Percentiles rank a stretch among this genome's conserved stretches.
These are phyloP conservation scores for Penelope pileata DNA, from an alignment of 2,113 vertebrate genomes.

Conservation along the genomic window DNA sequence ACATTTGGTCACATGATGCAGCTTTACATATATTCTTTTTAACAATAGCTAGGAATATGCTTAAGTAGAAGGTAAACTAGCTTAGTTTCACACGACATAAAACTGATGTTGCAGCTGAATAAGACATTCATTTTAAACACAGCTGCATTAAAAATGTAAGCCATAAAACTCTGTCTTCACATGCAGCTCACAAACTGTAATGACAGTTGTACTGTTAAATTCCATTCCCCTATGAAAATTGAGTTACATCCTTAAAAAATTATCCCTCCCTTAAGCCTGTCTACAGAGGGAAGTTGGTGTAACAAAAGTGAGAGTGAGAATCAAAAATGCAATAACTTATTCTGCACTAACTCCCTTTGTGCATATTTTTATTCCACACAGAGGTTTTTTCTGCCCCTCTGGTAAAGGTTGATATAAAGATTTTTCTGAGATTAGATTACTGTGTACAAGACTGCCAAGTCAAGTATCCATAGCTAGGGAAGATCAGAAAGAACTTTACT, in stretches of 20 bases:
- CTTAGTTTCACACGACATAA: conserved; percentile 25
- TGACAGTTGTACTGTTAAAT: conserved; percentile 38
- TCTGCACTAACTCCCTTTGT: neutral
- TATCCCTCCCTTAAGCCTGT: conserved; percentile 20
- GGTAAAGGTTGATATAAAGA: neutral
- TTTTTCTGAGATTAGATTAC: neutral
- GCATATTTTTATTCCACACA: neutral
- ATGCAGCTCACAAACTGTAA: conserved; percentile 29
- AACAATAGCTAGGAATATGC: neutral
- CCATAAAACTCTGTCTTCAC: conserved; percentile 43
- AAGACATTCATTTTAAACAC: conserved; percentile 21
- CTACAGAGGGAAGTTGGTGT: neutral
- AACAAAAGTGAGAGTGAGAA: conserved; percentile 30
- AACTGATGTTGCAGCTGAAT: conserved; percentile 22
- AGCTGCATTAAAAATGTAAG: conserved; percentile 40
- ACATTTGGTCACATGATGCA: neutral
- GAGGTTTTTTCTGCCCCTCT: neutral
- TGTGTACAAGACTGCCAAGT: neutral
- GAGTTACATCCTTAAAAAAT: conserved; percentile 55
- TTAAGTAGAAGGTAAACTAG: conserved; percentile 18
- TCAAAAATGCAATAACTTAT: neutral
- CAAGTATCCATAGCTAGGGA: neutral
- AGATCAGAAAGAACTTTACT: neutral
- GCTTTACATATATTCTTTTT: neutral
- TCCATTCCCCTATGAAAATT: conserved; percentile 42